A percentile compares a stretch with the other conserved stretches of the same genome.
These are phyloP conservation scores for Anarrhichthys ocellatus DNA, from an alignment of 2,113 vertebrate species.

Conservation along the genomic window DNA sequence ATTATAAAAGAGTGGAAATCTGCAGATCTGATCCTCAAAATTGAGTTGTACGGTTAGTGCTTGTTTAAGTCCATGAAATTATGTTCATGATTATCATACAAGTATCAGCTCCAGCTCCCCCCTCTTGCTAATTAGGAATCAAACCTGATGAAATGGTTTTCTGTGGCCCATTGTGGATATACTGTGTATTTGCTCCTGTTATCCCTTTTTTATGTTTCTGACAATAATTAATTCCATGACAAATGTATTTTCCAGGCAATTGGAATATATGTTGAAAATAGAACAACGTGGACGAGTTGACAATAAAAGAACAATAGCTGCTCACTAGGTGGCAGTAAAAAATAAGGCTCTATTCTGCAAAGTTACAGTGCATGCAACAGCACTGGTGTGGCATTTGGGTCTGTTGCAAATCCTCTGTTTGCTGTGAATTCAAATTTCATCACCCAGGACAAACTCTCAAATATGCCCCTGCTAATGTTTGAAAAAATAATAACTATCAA, in stretches of 20 bases:
- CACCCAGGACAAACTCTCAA: neutral
- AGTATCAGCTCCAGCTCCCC: too few species aligned
- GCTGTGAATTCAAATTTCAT: neutral
- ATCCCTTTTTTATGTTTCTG: neutral
- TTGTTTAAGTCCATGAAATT: neutral
- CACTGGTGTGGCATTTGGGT: neutral
- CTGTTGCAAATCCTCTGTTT: neutral
- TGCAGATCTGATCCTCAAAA: neutral
- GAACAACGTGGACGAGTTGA: neutral
- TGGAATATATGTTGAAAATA: neutral
- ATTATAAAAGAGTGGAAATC: neutral
- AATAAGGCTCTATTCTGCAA: slow-evolving; percentile 16
- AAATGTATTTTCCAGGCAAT: neutral
- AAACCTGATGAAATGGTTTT: neutral
- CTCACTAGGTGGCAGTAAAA: slow-evolving; percentile 71
- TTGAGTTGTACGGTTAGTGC: neutral
- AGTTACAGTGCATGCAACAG: neutral
- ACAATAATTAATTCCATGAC: neutral
- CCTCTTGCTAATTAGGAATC: neutral
- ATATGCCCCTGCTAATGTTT: neutral
- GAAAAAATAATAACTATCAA: neutral
- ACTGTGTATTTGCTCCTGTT: neutral
- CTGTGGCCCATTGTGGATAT: neutral
- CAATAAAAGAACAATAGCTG: neutral
- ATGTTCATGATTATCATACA: neutral